These are phyloP conservation scores for Raja brachyura DNA, from an alignment of 2,113 vertebrate genomes.

Conservation along the genomic window DNA sequence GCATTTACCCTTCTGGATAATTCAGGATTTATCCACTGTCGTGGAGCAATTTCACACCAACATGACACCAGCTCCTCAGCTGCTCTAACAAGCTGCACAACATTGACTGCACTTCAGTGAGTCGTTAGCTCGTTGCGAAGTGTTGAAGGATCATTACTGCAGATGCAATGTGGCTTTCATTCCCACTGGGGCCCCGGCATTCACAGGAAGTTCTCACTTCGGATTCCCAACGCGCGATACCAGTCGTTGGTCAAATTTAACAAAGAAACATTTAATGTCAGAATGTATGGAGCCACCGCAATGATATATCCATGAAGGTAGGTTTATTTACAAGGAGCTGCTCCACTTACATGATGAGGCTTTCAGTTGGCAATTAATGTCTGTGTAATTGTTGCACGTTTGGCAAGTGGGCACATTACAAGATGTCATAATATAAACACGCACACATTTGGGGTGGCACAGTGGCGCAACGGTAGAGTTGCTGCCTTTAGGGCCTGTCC, in stretches of 20 bases:
- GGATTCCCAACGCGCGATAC: neutral
- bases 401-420: no score
- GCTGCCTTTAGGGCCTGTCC: no score
- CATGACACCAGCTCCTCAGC: neutral
- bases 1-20: neutral
- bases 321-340: no score
- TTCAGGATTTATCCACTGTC: neutral
- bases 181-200: neutral
- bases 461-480: no score
- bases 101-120: neutral
- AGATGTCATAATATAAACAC: no score
- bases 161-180: neutral
- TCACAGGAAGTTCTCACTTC: neutral
- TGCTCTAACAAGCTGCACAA: neutral
- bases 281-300: no score
- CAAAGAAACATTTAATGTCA: neutral
- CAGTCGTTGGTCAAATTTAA: neutral
- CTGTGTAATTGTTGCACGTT: no score
- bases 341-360: no score
- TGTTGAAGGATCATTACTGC: neutral
- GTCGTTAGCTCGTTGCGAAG: neutral
- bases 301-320: no score
- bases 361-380: no score
- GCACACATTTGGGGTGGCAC: no score
- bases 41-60: neutral